Conservation (phyloP, 1,140 invertebrate genomes). For the Probaryconus sp. region DNA sequence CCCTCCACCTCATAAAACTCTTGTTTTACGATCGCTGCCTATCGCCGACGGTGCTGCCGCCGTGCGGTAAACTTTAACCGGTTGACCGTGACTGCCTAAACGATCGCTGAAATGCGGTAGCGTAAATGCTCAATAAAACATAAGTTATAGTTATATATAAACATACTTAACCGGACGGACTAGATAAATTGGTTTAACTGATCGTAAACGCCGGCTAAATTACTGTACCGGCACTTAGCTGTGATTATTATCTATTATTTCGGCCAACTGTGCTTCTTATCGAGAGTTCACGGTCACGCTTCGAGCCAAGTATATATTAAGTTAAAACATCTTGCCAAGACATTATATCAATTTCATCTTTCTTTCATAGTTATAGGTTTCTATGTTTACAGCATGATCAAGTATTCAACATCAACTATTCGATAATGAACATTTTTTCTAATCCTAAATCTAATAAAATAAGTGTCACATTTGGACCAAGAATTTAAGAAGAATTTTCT, state of each 20-base stretch:
- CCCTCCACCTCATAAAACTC: slow-evolving; percentile 74
- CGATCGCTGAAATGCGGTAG: slow-evolving; percentile 48
- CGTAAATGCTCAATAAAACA: slow-evolving; percentile 49
- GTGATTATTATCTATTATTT: slow-evolving; percentile 39
- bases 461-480: too few species aligned
- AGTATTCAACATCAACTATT: too few species aligned
- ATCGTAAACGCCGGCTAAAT: slow-evolving; percentile 50
- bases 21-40: slow-evolving; percentile 76
- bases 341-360: background rate
- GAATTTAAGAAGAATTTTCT: too few species aligned
- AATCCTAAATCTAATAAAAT: too few species aligned
- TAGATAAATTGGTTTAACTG: slow-evolving; percentile 45
- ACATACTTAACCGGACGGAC: slow-evolving; percentile 33
- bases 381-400: background rate
- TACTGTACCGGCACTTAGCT: slow-evolving; percentile 19
- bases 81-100: slow-evolving; percentile 54
- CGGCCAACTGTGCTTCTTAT: slow-evolving; percentile 6
- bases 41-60: slow-evolving; percentile 72
- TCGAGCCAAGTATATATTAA: background rate
- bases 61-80: slow-evolving; percentile 58
- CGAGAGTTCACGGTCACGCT: slow-evolving; percentile 16
- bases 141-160: slow-evolving; percentile 36
- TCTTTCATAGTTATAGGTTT: background rate
- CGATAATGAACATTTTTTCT: too few species aligned
- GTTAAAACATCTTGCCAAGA: background rate